phyloP scores from a whole-genome alignment of 2,888 invertebrate genomes.

The Amphipyra berbera region DNA sequence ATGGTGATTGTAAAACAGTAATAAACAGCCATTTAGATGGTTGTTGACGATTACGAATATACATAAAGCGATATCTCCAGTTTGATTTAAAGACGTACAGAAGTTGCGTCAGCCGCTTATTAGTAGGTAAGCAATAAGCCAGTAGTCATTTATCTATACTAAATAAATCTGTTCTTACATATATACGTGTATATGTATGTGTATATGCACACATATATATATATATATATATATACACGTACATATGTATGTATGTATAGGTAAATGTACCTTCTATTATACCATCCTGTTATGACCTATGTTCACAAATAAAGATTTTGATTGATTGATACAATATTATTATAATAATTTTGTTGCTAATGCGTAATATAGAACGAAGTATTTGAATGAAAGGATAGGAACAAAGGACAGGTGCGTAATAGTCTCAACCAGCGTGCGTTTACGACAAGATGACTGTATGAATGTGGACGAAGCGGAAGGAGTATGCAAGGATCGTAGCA shows the following conservation, averaged over 20 bases:
- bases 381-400: neutral
- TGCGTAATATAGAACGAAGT: neutral
- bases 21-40: constrained; percentile 45
- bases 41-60: constrained; percentile 32
- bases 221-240: too few species aligned
- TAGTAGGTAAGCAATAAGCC: constrained; percentile 16
- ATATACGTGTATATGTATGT: too few species aligned
- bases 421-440: too few species aligned
- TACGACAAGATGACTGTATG: too few species aligned
- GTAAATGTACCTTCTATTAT: too few species aligned
- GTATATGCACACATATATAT: too few species aligned
- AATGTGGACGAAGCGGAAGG: too few species aligned
- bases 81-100: constrained; percentile 31
- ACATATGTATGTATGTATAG: too few species aligned
- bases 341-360: neutral
- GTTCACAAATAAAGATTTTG: too few species aligned
- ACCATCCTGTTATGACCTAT: too few species aligned
- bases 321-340: neutral
- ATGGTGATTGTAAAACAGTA: constrained; percentile 44
- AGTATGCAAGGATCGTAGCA: too few species aligned
- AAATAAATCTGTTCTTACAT: neutral
- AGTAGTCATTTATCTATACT: constrained; percentile 1
- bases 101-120: constrained; percentile 33
- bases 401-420: too few species aligned
- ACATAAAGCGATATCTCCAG: constrained; percentile 29